Conservation (phyloP, 2,113 vertebrate species). For the Plecotus auritus region DNA sequence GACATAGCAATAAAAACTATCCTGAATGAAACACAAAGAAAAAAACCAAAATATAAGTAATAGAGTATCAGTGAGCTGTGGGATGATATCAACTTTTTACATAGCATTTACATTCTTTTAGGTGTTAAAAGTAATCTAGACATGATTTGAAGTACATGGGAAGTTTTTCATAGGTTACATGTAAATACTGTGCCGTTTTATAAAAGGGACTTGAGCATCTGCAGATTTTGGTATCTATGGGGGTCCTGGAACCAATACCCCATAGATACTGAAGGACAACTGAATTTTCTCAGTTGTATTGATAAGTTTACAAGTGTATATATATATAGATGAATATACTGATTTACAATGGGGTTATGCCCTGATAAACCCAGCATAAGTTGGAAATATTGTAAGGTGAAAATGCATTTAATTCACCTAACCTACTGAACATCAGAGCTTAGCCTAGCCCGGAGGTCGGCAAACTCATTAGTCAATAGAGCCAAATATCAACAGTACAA, state of each 20-base stretch:
- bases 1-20: neutral
- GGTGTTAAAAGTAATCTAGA: neutral
- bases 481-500: too few relatives aligned
- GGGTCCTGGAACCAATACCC: neutral
- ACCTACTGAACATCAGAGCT: neutral
- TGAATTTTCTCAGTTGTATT: neutral
- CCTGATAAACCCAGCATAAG: neutral
- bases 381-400: neutral
- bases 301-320: neutral
- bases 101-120: neutral
- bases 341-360: neutral
- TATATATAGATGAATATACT: neutral
- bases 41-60: neutral
- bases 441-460: neutral
- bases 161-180: neutral
- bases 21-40: neutral
- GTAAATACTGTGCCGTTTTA: neutral
- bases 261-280: too few relatives aligned
- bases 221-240: neutral
- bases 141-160: neutral
- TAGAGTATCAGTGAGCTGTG: neutral
- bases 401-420: neutral
- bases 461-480: too few relatives aligned
- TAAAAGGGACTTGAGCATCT: neutral
- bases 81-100: neutral